phyloP scores from a whole-genome alignment of 1,140 invertebrate species.

The Pristionchus pacificus region DNA sequence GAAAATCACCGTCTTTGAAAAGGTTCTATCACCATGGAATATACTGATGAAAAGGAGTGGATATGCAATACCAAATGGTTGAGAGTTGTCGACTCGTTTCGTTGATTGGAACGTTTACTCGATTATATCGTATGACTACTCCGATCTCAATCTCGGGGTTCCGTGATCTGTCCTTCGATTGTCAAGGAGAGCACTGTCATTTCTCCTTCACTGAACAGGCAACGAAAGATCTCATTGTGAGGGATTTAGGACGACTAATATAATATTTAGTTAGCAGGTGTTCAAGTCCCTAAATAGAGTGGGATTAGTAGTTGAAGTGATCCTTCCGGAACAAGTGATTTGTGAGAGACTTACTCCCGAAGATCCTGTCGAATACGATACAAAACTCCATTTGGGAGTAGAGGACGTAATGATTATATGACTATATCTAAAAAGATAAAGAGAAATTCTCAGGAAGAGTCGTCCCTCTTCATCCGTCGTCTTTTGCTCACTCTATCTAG shows the following conservation, averaged over 20 bases:
- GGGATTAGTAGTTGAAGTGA: slow-evolving; percentile 32
- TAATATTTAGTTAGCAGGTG: slow-evolving; percentile 17
- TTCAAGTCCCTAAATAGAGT: slow-evolving; percentile 25
- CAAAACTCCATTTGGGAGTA: slow-evolving; percentile 25
- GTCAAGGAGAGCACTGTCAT: slow-evolving; percentile 14
- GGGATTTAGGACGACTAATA: not conserved
- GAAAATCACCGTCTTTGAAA: too few relatives aligned
- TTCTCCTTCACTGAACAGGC: slow-evolving; percentile 22
- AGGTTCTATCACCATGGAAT: too few relatives aligned
- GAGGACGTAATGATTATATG: slow-evolving; percentile 24
- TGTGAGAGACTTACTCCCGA: slow-evolving; percentile 8
- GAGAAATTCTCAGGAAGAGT: slow-evolving; percentile 2
- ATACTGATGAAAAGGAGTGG: too few relatives aligned
- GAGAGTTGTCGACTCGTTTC: too few relatives aligned
- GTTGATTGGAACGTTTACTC: too few relatives aligned
- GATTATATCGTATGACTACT: too few relatives aligned
- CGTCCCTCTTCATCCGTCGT: slow-evolving; percentile 35
- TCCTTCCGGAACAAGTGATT: slow-evolving; percentile 20
- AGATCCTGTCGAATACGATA: slow-evolving; percentile 31
- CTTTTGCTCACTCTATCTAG: slow-evolving; percentile 22
- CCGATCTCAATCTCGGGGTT: too few relatives aligned
- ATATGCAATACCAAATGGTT: too few relatives aligned
- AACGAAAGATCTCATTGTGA: slow-evolving; percentile 21
- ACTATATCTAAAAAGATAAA: too few relatives aligned
- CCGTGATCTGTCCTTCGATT: slow-evolving; percentile 30